Conservation (phyloP, 2,113 vertebrate species). For the Brachypodius melanocephalos region DNA sequence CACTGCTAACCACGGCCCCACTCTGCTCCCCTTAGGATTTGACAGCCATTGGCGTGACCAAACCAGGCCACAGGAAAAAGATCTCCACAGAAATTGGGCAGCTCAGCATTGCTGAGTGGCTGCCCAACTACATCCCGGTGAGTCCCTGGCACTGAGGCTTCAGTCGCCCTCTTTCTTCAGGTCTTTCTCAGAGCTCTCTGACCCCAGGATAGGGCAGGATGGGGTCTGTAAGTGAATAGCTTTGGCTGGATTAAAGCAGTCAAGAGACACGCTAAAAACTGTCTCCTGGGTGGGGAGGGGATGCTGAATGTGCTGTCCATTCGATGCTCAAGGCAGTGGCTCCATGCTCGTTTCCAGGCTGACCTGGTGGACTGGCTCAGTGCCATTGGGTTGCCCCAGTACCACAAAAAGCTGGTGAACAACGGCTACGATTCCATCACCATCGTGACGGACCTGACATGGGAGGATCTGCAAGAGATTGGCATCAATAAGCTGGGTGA, state of each 20-base stretch:
- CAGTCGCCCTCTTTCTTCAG: background rate
- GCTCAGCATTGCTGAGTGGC: slow-evolving; percentile 91
- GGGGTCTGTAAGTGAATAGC: background rate
- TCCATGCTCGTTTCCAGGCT: slow-evolving; percentile 57
- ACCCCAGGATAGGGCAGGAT: background rate
- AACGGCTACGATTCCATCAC: slow-evolving; percentile 93
- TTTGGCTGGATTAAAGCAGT: background rate
- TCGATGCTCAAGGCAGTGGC: rapidly evolving
- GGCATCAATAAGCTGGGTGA: slow-evolving; percentile 95
- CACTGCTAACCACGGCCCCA: background rate
- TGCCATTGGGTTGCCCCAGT: slow-evolving; percentile 89
- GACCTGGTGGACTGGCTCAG: slow-evolving; percentile 93
- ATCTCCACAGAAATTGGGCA: slow-evolving; percentile 91
- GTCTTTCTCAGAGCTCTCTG: background rate
- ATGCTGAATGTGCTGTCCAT: background rate
- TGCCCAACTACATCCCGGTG: slow-evolving; percentile 92
- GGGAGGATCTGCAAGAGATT: slow-evolving; percentile 96
- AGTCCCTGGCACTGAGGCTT: background rate
- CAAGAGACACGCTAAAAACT: background rate
- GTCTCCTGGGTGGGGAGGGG: background rate
- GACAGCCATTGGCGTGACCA: slow-evolving; percentile 93
- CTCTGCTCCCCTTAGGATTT: slow-evolving; percentile 79
- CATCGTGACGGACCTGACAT: slow-evolving; percentile 89
- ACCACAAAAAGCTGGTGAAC: slow-evolving; percentile 89
- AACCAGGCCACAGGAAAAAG: slow-evolving; percentile 95